A percentile compares a stretch with the other conserved stretches of the same genome.
Conservation (phyloP, 2,113 vertebrate genomes). For the Mus spicilegus region DNA sequence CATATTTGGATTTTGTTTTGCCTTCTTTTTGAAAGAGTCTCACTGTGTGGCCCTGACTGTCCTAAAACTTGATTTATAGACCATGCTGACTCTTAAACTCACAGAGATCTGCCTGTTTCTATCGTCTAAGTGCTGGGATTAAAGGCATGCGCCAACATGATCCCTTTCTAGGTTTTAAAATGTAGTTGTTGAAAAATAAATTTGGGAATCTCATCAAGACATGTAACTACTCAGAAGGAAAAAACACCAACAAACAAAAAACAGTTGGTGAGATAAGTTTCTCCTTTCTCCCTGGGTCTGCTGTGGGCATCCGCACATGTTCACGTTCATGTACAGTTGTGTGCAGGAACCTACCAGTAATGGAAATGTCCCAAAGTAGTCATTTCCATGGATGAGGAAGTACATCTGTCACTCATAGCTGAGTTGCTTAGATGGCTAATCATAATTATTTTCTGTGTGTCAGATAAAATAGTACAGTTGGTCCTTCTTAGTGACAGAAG, state of each 20-base stretch:
- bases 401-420: constrained; percentile 34
- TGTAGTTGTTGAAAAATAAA: background rate
- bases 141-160: background rate
- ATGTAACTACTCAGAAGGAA: background rate
- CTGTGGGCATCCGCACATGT: background rate
- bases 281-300: background rate
- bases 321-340: background rate
- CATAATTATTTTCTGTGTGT: constrained; percentile 67
- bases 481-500: constrained; percentile 59
- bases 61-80: background rate
- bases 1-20: constrained; percentile 32
- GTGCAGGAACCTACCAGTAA: background rate
- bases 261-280: background rate
- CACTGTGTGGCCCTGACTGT: background rate
- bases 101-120: background rate
- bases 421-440: constrained; percentile 33
- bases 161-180: background rate
- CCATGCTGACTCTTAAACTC: background rate
- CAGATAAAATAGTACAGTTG: constrained; percentile 55
- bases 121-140: background rate
- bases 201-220: background rate
- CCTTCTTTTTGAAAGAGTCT: background rate
- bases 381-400: constrained; percentile 56
- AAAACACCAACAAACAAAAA: background rate
- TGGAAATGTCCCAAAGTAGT: background rate